Percentiles rank a stretch among this genome's conserved stretches.
Evolutionary conservation across 2,888 invertebrate genomes (phyloP).

Genomic region (Philereme vetulata): DNA sequence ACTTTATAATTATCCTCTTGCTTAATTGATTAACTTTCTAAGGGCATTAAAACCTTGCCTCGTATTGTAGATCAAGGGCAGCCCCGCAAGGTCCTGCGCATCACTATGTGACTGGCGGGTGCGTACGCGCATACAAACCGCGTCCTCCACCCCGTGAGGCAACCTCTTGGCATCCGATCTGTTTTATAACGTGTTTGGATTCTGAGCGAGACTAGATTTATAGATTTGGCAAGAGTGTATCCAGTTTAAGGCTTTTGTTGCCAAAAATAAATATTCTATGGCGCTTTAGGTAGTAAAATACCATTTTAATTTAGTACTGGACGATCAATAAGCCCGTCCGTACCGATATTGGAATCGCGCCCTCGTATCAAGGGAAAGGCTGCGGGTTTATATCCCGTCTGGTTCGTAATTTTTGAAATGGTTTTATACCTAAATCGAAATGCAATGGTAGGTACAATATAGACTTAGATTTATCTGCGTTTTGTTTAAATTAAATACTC

Average conservation of each 20-base stretch:
- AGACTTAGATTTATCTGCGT: too few species aligned
- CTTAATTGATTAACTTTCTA: slow-evolving; percentile 24
- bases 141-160: slow-evolving; percentile 58
- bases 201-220: slow-evolving; percentile 15
- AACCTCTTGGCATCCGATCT: slow-evolving; percentile 53
- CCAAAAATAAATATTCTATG: neutral
- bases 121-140: slow-evolving; percentile 59
- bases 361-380: too few species aligned
- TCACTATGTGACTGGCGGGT: slow-evolving; percentile 35
- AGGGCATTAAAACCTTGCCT: slow-evolving; percentile 38
- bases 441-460: too few species aligned
- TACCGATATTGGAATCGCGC: too few species aligned
- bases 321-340: too few species aligned
- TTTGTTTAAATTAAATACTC: too few species aligned
- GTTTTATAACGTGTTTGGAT: slow-evolving; percentile 26
- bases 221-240: slow-evolving; percentile 16
- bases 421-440: too few species aligned
- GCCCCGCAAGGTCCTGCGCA: slow-evolving; percentile 44
- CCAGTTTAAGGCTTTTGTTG: slow-evolving; percentile 8
- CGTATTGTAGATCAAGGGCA: slow-evolving; percentile 59
- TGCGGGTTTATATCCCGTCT: too few species aligned
- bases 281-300: too few species aligned
- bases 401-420: too few species aligned
- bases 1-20: too few species aligned
- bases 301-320: too few species aligned